Conservation (phyloP, 2,113 vertebrate species). For the Rhombomys opimus region DNA sequence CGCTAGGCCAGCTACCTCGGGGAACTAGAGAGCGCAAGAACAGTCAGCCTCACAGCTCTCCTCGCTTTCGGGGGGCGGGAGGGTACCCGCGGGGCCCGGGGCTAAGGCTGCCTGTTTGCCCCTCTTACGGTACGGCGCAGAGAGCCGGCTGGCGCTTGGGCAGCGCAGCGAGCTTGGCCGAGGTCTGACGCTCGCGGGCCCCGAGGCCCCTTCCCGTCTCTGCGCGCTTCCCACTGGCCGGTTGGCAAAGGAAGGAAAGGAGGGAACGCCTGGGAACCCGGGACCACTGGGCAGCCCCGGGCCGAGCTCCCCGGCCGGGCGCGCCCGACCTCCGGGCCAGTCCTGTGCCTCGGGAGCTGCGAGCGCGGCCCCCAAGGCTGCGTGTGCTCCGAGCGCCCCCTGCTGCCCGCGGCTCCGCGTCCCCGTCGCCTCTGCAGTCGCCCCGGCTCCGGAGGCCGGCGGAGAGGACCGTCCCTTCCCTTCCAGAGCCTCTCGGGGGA, state of each 20-base stretch:
- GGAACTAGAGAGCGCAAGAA: not conserved
- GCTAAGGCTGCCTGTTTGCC: not conserved
- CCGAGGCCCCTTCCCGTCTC: slow-evolving; percentile 65
- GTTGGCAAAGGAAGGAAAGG: not conserved
- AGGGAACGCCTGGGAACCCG: not conserved
- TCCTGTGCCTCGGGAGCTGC: accelerated
- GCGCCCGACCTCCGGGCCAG: not conserved
- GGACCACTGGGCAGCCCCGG: not conserved
- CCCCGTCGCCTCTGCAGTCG: not conserved
- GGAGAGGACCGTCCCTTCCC: not conserved
- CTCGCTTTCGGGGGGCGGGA: not conserved
- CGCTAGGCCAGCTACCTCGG: not conserved
- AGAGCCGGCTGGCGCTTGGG: not conserved
- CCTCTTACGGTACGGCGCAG: not conserved
- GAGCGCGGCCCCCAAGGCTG: accelerated
- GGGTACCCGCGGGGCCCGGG: not conserved
- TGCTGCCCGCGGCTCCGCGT: not conserved
- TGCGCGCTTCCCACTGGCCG: slow-evolving; percentile 66
- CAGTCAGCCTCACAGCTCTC: not conserved
- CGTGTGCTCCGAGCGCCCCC: slow-evolving; percentile 79
- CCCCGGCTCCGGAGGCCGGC: not conserved
- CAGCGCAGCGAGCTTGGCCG: not conserved
- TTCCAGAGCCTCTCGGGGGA: not conserved
- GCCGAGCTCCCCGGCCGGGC: not conserved
- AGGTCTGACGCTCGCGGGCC: not conserved